phyloP scores from a whole-genome alignment of 1,140 invertebrate species.

The Drosophila trapezifrons region DNA sequence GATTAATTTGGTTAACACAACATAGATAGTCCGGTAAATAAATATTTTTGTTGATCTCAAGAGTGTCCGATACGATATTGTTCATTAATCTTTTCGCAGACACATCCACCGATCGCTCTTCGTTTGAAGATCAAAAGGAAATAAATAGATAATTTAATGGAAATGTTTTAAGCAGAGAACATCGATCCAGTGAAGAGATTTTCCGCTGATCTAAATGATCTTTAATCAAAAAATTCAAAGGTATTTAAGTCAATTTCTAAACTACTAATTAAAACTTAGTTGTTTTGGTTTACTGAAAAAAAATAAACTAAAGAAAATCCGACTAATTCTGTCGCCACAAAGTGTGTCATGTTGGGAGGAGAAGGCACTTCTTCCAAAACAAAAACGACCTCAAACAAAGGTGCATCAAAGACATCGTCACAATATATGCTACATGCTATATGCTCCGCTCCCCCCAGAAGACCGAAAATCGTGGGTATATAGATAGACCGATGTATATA shows the following conservation, averaged over 20 bases:
- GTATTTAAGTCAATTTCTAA: not conserved
- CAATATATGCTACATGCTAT: conserved; percentile 34
- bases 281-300: not conserved
- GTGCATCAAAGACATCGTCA: conserved; percentile 57
- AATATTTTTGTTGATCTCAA: conserved; percentile 15
- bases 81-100: conserved; percentile 27
- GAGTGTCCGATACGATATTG: conserved; percentile 18
- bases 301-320: not conserved
- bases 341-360: conserved; percentile 35
- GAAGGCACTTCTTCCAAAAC: conserved; percentile 57
- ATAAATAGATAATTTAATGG: conserved; percentile 31
- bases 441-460: conserved; percentile 9
- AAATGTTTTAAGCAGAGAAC: conserved; percentile 9
- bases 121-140: conserved; percentile 49
- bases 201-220: conserved; percentile 1
- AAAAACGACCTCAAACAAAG: conserved; percentile 69
- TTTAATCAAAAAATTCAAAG: conserved; percentile 1
- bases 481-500: conserved; percentile 7
- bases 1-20: conserved; percentile 19
- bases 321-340: not conserved
- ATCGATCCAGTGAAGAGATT: conserved; percentile 4
- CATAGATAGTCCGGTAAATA: conserved; percentile 11
- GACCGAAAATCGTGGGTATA: conserved; percentile 18
- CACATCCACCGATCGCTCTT: conserved; percentile 16
- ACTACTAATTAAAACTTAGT: not conserved